Conservation (phyloP, 2,113 vertebrate genomes). For the Coptodon rendalli region DNA sequence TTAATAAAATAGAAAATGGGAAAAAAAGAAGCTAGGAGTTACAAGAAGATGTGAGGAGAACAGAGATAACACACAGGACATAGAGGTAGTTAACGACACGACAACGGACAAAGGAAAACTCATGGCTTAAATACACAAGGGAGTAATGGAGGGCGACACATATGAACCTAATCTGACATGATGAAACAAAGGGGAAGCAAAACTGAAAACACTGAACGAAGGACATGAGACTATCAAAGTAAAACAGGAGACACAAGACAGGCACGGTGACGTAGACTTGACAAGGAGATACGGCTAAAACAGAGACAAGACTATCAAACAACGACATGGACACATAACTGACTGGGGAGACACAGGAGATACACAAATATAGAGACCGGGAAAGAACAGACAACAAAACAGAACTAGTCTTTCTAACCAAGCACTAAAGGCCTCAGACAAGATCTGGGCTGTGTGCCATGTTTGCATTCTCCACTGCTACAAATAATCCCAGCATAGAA, state of each 20-base stretch:
- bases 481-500: background rate
- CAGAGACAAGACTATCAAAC: background rate
- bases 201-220: background rate
- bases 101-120: background rate
- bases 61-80: background rate
- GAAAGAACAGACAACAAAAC: background rate
- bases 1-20: background rate
- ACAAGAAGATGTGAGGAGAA: background rate
- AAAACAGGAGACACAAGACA: background rate
- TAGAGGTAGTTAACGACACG: accelerated
- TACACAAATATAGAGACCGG: accelerated
- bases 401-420: background rate
- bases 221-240: background rate
- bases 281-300: background rate
- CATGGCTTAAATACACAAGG: background rate
- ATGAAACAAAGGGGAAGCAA: background rate
- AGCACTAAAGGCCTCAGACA: background rate
- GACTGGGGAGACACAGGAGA: background rate
- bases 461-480: background rate
- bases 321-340: background rate
- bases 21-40: background rate
- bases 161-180: background rate
- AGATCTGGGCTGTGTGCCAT: background rate
- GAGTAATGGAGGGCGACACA: background rate
- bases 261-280: background rate